These are phyloP conservation scores for Scleropages formosus DNA, from an alignment of 2,797 vertebrate genomes.

Conservation along the genomic window DNA sequence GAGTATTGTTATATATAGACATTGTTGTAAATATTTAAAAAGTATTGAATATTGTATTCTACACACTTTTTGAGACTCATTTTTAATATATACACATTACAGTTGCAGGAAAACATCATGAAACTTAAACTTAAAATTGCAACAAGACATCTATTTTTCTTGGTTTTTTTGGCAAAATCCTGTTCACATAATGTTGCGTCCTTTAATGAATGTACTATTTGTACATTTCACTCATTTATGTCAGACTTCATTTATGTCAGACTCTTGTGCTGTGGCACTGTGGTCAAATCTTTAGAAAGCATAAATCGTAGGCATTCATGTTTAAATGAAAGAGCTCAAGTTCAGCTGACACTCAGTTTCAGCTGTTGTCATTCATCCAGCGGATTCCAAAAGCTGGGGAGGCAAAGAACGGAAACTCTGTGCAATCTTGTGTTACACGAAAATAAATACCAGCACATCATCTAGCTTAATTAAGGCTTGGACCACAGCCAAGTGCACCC, in stretches of 20 bases:
- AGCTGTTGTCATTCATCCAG: slow-evolving; percentile 39
- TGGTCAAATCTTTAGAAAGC: slow-evolving; percentile 50
- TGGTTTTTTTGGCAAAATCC: slow-evolving; percentile 54
- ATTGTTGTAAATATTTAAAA: too few relatives aligned
- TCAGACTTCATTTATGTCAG: slow-evolving; percentile 57
- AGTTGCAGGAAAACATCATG: slow-evolving; percentile 34
- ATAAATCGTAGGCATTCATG: slow-evolving; percentile 44
- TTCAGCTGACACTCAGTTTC: slow-evolving; percentile 40
- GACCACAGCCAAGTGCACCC: not conserved
- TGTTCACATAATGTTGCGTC: slow-evolving; percentile 42
- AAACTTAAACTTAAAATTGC: not conserved
- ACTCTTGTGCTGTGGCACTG: slow-evolving; percentile 62
- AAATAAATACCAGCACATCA: not conserved
- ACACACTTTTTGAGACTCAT: slow-evolving; percentile 50
- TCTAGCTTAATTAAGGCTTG: too few relatives aligned
- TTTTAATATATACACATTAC: slow-evolving; percentile 41
- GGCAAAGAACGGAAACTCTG: slow-evolving; percentile 29
- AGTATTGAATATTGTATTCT: too few relatives aligned
- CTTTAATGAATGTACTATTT: slow-evolving; percentile 63
- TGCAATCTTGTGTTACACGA: slow-evolving; percentile 35
- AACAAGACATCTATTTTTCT: too few relatives aligned
- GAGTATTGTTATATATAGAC: too few relatives aligned
- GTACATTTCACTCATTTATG: slow-evolving; percentile 55
- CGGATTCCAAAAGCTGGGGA: slow-evolving; percentile 40
- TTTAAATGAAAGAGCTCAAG: slow-evolving; percentile 43